phyloP scores from a whole-genome alignment of 1,140 invertebrate species.

The Apis mellifera region DNA sequence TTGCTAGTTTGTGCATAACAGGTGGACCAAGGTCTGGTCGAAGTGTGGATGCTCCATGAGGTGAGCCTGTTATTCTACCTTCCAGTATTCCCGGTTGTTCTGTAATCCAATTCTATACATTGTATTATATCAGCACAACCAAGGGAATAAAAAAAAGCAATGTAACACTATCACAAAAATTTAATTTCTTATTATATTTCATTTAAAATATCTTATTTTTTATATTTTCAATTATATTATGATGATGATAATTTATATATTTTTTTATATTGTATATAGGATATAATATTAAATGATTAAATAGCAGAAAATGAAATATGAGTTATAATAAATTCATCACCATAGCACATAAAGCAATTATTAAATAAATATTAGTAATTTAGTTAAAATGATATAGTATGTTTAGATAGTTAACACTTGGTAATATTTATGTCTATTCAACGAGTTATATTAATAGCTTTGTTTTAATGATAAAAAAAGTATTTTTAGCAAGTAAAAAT shows the following conservation, averaged over 20 bases:
- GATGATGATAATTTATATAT: not conserved
- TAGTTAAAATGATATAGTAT: not conserved
- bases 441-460: slow-evolving; percentile 1
- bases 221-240: not conserved
- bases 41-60: slow-evolving; percentile 77
- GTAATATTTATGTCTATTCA: not conserved
- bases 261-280: too few relatives aligned
- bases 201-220: not conserved
- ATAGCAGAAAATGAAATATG: slow-evolving; percentile 1
- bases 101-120: slow-evolving; percentile 77
- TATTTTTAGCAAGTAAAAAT: slow-evolving; percentile 58
- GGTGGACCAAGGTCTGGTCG: slow-evolving; percentile 80
- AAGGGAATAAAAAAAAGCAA: slow-evolving; percentile 9
- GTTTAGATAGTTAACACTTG: slow-evolving; percentile 2
- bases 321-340: slow-evolving; percentile 21
- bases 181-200: slow-evolving; percentile 1
- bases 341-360: not conserved
- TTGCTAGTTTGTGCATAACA: slow-evolving; percentile 85
- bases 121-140: slow-evolving; percentile 58
- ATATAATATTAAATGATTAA: not conserved
- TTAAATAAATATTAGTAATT: slow-evolving; percentile 9
- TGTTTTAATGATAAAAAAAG: slow-evolving; percentile 17
- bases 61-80: slow-evolving; percentile 79
- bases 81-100: slow-evolving; percentile 75
- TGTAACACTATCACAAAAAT: slow-evolving; percentile 12